These are phyloP conservation scores for Ptychochromis oligacanthus DNA, from an alignment of 2,113 vertebrate genomes.

Conservation along the genomic window DNA sequence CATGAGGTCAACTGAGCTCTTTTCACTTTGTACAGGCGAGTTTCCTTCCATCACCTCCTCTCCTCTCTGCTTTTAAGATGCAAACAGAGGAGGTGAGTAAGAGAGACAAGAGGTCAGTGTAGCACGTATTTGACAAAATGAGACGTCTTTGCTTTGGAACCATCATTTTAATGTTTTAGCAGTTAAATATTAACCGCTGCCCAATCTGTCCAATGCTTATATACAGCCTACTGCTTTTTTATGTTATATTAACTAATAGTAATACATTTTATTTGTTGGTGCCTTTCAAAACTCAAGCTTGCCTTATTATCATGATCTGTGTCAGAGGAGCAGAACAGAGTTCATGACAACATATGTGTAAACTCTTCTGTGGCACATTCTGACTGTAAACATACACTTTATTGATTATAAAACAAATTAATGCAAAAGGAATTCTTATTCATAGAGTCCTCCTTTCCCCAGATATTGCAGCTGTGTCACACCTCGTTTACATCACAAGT, in stretches of 20 bases:
- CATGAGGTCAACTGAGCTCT: no score
- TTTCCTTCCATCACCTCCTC: not conserved
- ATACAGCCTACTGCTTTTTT: not conserved
- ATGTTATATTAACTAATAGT: no score
- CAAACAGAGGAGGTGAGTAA: not conserved
- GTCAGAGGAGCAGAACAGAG: not conserved
- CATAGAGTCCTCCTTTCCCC: not conserved
- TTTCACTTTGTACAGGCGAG: no score
- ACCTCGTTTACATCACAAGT: not conserved
- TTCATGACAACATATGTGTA: not conserved
- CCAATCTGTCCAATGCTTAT: not conserved
- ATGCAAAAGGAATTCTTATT: not conserved
- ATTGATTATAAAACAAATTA: not conserved
- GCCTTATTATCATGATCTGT: not conserved
- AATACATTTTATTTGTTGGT: no score
- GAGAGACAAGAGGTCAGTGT: not conserved
- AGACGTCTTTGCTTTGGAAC: not conserved
- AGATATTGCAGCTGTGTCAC: not conserved
- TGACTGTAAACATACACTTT: not conserved
- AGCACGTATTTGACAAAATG: not conserved
- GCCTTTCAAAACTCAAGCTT: no score
- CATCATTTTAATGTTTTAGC: not conserved
- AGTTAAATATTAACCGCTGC: not conserved
- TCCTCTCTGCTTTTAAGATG: not conserved
- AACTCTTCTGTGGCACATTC: not conserved